Evolutionary conservation across 2,888 invertebrate genomes (phyloP), one percentile per base, ranked within the genome.

Genomic region (Zaprionus obscuricornis): DNA sequence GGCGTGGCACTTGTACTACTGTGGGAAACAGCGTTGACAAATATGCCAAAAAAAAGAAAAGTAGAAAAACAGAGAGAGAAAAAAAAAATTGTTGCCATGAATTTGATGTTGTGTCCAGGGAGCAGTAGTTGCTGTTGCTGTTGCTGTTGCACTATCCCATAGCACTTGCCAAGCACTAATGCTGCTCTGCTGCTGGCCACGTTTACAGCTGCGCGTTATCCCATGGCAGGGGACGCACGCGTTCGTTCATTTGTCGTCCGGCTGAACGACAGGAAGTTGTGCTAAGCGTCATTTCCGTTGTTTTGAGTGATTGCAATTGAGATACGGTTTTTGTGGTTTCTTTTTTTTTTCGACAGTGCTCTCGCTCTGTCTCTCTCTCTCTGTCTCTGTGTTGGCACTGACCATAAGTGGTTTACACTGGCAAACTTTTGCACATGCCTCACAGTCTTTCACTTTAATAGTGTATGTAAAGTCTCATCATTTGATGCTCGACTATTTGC

Each of bases 241-340:
- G 75, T 31, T 52, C 45, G 39, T 60, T 54, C 54, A 68, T 60
- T 63, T 66, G 73, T n/a, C n/a, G n/a, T 73, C 74, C 71, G 56
- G 36, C 62, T 59, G 67, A 72, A 76, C 73, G 81, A 84, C 85
- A 75, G 81, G 81, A 81, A 81, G 81, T 81, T 86, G 77, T 73
- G 78, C 87, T 87, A 81, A 87, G 87, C 85, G 82, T 82, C 87
- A 86, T 87, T 87, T 87, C 85, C 85, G 85, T 70, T 81, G 78
- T 75, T 85, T 87, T 85, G 85, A 85, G 87, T 85, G 85, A 85
- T 85, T 85, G 85, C 85, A 86, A 87, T 86, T 77, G 87, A 86
- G 86, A 85, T 87, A 81, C 67, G 82, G 62, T 68, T 76, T 81
- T 84, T 75, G 86, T 66, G 85, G 76, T 84, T 76, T 79, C 60